A percentile compares a stretch with the other conserved stretches of the same genome.
These are phyloP conservation scores for Baronia brevicornis DNA, from an alignment of 2,888 invertebrate species.

Conservation along the genomic window DNA sequence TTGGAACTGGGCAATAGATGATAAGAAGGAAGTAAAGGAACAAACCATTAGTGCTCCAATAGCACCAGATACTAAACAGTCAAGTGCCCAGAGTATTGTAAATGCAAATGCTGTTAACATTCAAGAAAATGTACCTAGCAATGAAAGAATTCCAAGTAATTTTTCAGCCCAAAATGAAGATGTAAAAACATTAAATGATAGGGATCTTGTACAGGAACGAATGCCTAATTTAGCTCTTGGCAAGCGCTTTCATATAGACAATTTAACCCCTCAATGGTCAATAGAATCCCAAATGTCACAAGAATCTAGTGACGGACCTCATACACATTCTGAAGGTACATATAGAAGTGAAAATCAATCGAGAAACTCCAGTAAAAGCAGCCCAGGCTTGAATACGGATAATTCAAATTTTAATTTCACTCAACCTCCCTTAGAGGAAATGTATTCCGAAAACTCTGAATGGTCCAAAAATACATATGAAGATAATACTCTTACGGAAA, in stretches of 20 bases:
- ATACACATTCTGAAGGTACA: constrained; percentile 77
- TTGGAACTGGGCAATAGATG: constrained; percentile 79
- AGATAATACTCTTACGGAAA: constrained; percentile 33
- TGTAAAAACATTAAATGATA: constrained; percentile 53
- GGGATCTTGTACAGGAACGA: constrained; percentile 52
- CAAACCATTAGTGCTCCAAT: constrained; percentile 12
- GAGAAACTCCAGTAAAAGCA: constrained; percentile 65
- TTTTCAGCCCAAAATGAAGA: constrained; percentile 34
- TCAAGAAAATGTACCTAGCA: constrained; percentile 23
- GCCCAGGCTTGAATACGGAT: constrained; percentile 57
- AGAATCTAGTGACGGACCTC: constrained; percentile 78
- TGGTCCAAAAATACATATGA: constrained; percentile 43
- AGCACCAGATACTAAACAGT: constrained; percentile 27
- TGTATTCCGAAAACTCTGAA: constrained; percentile 40
- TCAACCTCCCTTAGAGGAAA: constrained; percentile 41
- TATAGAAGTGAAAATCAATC: constrained; percentile 76
- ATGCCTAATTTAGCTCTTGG: constrained; percentile 63
- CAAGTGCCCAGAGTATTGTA: constrained; percentile 22
- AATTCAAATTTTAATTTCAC: constrained; percentile 57
- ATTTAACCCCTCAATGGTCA: constrained; percentile 78
- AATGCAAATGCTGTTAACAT: constrained; percentile 30
- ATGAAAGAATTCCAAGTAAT: constrained; percentile 27
- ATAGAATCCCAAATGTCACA: constrained; percentile 80
- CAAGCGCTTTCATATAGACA: constrained; percentile 56
- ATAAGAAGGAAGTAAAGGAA: constrained; percentile 43